Evolutionary conservation across 2,113 vertebrate genomes (phyloP), one percentile per base, ranked within the genome.

Genomic region (Lates calcarifer): DNA sequence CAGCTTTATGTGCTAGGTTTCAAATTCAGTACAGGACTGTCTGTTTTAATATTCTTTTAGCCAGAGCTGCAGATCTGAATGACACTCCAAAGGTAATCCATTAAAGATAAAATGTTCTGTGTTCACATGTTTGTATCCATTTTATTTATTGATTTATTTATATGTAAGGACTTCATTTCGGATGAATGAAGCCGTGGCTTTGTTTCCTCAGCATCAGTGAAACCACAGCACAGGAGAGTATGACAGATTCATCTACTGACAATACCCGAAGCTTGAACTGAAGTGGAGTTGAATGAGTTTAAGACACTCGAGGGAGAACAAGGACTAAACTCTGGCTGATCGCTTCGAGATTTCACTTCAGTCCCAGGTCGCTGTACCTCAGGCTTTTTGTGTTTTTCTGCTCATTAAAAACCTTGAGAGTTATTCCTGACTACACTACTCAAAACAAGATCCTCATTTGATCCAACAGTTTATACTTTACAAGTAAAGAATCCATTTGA

Each of bases 201-300:
- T 49, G 37, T 63, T 68, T 43, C 51, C 18, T 43, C 3, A 53
- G 22, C 7, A 6, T 0, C n/a, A n/a, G 15, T 55, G 24, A 41
- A 56, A 69, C 35, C 35, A 69, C 57, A 56, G 18, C n/a, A 47
- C 5, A 65, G 29, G 64, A 37, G 49, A 57, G 64, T 15, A 64
- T 5, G 43, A 43, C 63, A 49, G 69, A 67, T 28, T 33, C 58
- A 22, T 31, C 39, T 14, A 24, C 29, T 15, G 0, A 22, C 43
- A 17, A 20, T 43, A 18, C 43, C 11, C 41, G 67, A 74, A 74
- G 35, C 15, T 26, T 26, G 33, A 55, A 62, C 33, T n/a, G n/a
- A n/a, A n/a, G n/a, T n/a, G n/a, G n/a, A n/a, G 41, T 6, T 37
- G 2, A 28, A 58, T 17, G 41, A 43, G 41, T 39, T 33, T 9